Evolutionary conservation across 2,113 vertebrate species (phyloP), one percentile per base, ranked within the genome.

Genomic region (Chionodraco myersi): DNA sequence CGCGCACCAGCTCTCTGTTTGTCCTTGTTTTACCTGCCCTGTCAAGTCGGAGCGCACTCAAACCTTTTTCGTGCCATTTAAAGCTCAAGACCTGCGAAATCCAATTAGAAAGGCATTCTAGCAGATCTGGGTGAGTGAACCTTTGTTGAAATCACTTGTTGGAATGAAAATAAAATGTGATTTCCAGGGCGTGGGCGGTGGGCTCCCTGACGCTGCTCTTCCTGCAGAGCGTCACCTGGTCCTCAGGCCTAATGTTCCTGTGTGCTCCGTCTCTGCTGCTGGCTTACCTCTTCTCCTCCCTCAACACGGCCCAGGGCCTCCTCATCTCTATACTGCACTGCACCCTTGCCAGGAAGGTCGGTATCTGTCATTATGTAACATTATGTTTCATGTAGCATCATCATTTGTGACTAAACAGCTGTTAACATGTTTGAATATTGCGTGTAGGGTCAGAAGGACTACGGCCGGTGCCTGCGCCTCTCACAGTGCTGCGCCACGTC

Each of bases 261-360:
- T 96, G 96, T 14, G 94, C 97, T 64, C 96, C 96, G 21, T 97
- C 97, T 0, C 94, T 97, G 60, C 95, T 98, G 76, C 96, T 97
- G 94, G 97, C 97, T 11, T 98, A 98, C 84, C 97, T 98, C 80
- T 98, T 98, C 89, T 97, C 97, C 62, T 97, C 97, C 84, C 97
- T 98, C 90, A 98, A 97, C 79, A 96, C 97, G 12, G 95, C 97
- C 86, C 97, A 98, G 91, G 96, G 95, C 62, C 95, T 97, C 82
- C 97, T 98, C 91, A 97, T 97, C 93, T 96, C 96, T 23, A 96
- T 98, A 54, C 96, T 98, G 89, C 97, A 98, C 94, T 98, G 97
- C 83, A 96, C 96, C 65, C 95, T 98, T 15, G 96, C 97, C 90
- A 96, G 97, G 84, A 98, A 98, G 96, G 97, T 97, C 63, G 48